A percentile compares a stretch with the other conserved stretches of the same genome.
Conservation (phyloP, 2,113 vertebrate genomes). For the Cardinalis cardinalis region DNA sequence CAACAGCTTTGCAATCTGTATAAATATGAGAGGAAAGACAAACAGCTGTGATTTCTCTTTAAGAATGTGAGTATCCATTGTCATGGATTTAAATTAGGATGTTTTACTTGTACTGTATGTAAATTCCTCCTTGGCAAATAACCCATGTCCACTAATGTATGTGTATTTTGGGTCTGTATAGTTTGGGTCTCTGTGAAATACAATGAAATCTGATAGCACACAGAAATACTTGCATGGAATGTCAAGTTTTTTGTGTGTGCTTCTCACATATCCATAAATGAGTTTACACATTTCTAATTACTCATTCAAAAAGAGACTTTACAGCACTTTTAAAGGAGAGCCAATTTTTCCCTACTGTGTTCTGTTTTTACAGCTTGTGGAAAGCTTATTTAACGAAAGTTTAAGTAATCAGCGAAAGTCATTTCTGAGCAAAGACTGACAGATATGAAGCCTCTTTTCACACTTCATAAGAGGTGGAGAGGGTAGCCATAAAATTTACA, state of each 20-base stretch:
- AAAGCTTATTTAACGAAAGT: constrained; percentile 68
- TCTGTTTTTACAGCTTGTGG: constrained; percentile 69
- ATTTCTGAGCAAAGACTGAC: constrained; percentile 64
- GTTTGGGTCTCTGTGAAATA: constrained; percentile 47
- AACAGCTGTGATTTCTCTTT: constrained; percentile 63
- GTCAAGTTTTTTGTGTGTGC: constrained; percentile 45
- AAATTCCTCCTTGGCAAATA: constrained; percentile 60
- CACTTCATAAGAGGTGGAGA: constrained; percentile 62
- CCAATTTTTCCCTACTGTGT: constrained; percentile 55
- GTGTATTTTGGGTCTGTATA: constrained; percentile 63
- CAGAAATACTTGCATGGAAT: constrained; percentile 53
- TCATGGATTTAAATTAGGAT: constrained; percentile 37
- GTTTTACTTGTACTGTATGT: constrained; percentile 54
- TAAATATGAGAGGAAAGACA: constrained; percentile 43
- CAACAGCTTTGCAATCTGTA: constrained; percentile 64
- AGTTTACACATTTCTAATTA: constrained; percentile 69
- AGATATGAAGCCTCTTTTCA: constrained; percentile 64
- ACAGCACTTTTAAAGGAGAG: constrained; percentile 63
- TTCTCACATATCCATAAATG: constrained; percentile 67
- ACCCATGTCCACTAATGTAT: constrained; percentile 56
- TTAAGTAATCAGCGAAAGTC: constrained; percentile 64
- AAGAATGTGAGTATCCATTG: constrained; percentile 50
- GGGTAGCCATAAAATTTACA: constrained; percentile 53
- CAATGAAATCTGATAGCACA: constrained; percentile 64
- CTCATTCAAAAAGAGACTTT: constrained; percentile 67